Conservation (phyloP, 2,888 invertebrate species). For the Parelbella ahira region DNA sequence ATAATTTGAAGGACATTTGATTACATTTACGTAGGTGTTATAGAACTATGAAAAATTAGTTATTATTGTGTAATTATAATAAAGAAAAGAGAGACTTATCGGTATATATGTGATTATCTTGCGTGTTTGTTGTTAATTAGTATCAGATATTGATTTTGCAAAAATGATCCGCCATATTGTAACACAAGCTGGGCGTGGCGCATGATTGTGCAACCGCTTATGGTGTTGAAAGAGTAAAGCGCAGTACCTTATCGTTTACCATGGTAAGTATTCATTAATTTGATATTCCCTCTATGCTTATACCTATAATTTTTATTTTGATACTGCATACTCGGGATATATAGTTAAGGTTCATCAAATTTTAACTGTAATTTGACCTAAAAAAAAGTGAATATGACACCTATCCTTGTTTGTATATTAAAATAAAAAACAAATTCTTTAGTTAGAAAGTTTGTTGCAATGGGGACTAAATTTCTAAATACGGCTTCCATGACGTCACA, state of each 20-base stretch:
- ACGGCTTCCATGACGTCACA: too few relatives aligned
- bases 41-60: constrained; percentile 1
- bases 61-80: constrained; percentile 1
- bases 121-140: not conserved
- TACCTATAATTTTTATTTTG: too few relatives aligned
- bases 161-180: constrained; percentile 65
- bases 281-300: not conserved
- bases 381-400: too few relatives aligned
- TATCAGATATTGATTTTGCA: not conserved
- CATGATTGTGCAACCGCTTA: constrained; percentile 35
- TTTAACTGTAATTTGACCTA: too few relatives aligned
- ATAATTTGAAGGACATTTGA: constrained; percentile 10
- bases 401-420: too few relatives aligned
- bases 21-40: constrained; percentile 14
- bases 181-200: constrained; percentile 58
- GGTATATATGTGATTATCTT: constrained; percentile 11
- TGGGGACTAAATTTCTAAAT: too few relatives aligned
- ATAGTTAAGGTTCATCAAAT: too few relatives aligned
- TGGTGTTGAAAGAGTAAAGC: constrained; percentile 42
- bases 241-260: constrained; percentile 43
- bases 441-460: too few relatives aligned
- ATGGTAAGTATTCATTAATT: constrained; percentile 58
- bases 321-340: too few relatives aligned
- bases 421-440: too few relatives aligned
- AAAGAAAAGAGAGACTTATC: constrained; percentile 2